Base-by-base conservation (phyloP, 2,113 vertebrate genomes). In the Diphyllodes magnificus region DNA sequence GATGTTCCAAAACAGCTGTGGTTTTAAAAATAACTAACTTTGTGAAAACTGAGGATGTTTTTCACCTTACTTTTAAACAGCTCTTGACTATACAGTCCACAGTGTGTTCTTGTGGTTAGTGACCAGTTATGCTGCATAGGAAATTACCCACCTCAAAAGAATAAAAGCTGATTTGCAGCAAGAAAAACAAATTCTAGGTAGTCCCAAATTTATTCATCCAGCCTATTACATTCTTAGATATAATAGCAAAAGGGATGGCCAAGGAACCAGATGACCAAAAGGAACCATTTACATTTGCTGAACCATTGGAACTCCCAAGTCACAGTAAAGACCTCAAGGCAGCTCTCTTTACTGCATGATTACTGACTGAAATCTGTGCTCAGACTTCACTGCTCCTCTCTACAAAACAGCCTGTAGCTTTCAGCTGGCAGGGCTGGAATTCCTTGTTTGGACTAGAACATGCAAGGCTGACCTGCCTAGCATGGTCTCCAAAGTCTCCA, bases 1-100 rank as follows among this genome's bases (percentile, higher is more conserved):
- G 84, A 92, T 80, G 47, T 63, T 90, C 42, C 37, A 79, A 60
- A 91, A 50, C 35, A 93, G 65, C 71, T 93, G 70, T 6, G 72
- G 1, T 24, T 91, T 88, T 56, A 22, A 13, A n/a, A 86, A 75
- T 27, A 76, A 35, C 14, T 45, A 42, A 71, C 18, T 87, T 37
- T 2, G 28, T 65, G n/a, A 87, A 61, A 87, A 59, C 11, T 59
- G 37, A 15, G 42, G 24, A 72, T 39, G 11, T 35, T 69, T 87
- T 69, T 14, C 6, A 13, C n/a, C 40, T 42, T 17, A 11, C 5
- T 78, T 50, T 82, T 25, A 53, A 77, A 42, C n/a, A 50, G 5
- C 8, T 37, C 20, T 40, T 6, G 0, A 47, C 31, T 68, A 8
- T 1, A 51, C 13, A 78, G 17, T 21, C 65, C 14, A 35, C 10